Evolutionary conservation across 2,888 invertebrate species (phyloP), one percentile per base, ranked within the genome.

Genomic region (Tupiocoris notatus): DNA sequence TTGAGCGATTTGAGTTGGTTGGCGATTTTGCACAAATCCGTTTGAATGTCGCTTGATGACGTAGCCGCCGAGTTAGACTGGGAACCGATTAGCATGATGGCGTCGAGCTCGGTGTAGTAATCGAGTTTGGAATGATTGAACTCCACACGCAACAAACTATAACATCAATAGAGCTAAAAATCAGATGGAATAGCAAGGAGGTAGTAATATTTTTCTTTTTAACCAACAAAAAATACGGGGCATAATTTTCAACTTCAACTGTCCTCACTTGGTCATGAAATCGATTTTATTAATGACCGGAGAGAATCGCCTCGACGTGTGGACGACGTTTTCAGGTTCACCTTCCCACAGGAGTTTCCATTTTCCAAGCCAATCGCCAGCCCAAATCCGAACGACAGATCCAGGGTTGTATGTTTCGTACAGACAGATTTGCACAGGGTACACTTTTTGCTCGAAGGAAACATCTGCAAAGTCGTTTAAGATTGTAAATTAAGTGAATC

Each of bases 371-470:
- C 84, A 82, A 20, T 83, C 83, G 79, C 86, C 85, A 0, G 91
- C 93, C 92, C 92, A 94, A 77, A 94, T 90, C 79, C 92, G 87
- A 18, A 94, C 89, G 54, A 94, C 87, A 1, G 92, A 92, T 22
- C 94, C 94, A 0, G 94, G 94, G 84, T 94, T 93, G 81, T 91
- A 94, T 0, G 93, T 93, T 85, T 95, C 94, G 83, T 91, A 95
- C 78, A 95, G 87, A 0, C 89, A 89, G 75, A 95, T 88, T 81
- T 89, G 87, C 65, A 88, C 84, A 3, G 92, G 92, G 82, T 88
- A 88, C 1, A 92, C 91, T 66, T 88, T 86, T 79, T 85, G 86
- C 82, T 89, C 88, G 84, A 90, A 92, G 81, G 87, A 88, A 81
- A 89, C 86, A 86, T 90, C 90, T 90, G 79, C 80, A 82, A 81